Base-by-base conservation (phyloP, 2,888 invertebrate genomes). In the Nesidiocoris tenuis region DNA sequence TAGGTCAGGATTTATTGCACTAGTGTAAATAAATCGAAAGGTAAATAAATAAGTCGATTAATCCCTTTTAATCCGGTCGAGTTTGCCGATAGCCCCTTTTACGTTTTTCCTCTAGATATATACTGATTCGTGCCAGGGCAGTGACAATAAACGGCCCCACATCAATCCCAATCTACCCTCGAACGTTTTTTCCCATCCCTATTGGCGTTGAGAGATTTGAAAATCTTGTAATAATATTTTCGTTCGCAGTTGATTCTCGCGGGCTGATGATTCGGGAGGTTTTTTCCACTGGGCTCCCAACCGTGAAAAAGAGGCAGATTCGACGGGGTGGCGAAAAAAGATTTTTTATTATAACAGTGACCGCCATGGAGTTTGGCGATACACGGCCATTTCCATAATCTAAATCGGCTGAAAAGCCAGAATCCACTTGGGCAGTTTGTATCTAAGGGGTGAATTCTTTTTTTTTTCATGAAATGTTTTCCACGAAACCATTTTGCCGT, bases 1-100 rank as follows among this genome's bases (percentile, higher is more conserved):
- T 61, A 54, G 72, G 17, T 63, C 61, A 54, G 63, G 72, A 72
- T 72, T 72, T 72, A 72, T 72, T 72, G 61, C 72, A 61, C 61
- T 72, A 72, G 63, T 61, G 72, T 61, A 72, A 72, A 72, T 72
- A 72, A 72, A 61, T 25, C 25, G 39, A 22, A 72, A 72, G 57
- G 70, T 59, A 70, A 72, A 61, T 72, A 72, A 72, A 72, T 72
- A 61, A 61, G 72, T 72, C 72, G 63, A 72, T 72, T 72, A 72
- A 72, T 72, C 72, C 72, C 5, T 39, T 72, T 63, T 72, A 72
- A 72, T 72, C 72, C 72, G 19, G 21, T 54, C 21, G 56, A 67
- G 55, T 22, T 21, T 67, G 54, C 67, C 56, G 55, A 67, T 67
- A 21, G 55, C 61, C 72, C 39, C 72, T 59, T 59, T 59, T 17